These are phyloP conservation scores for Acrobasis repandana DNA, from an alignment of 2,888 invertebrate genomes.

Conservation along the genomic window DNA sequence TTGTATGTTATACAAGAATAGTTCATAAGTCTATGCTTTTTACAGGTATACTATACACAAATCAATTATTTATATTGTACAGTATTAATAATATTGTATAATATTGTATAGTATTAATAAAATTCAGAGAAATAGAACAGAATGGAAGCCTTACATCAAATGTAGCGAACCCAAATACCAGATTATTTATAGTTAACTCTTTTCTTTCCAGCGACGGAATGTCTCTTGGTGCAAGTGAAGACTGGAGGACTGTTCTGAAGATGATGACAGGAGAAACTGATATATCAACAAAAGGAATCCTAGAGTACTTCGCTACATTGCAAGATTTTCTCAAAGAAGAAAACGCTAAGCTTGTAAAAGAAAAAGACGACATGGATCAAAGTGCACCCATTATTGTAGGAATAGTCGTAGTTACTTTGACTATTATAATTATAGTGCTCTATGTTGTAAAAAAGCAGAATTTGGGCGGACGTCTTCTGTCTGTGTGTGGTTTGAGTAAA, in stretches of 20 bases:
- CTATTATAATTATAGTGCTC: constrained; percentile 61
- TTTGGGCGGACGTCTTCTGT: constrained; percentile 54
- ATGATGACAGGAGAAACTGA: constrained; percentile 71
- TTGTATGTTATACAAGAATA: no score
- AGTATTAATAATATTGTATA: no score
- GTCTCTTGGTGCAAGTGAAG: constrained; percentile 71
- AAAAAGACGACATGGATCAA: constrained; percentile 61
- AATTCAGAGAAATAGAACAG: no score
- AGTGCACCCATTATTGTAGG: constrained; percentile 70
- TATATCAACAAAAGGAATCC: constrained; percentile 65
- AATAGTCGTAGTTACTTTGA: constrained; percentile 58
- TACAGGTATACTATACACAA: no score
- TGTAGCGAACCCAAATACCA: background rate
- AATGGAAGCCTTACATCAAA: no score
- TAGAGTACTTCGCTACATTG: constrained; percentile 65
- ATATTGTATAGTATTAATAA: no score
- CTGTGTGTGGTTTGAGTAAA: constrained; percentile 66
- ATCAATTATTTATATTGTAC: no score
- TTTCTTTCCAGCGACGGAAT: constrained; percentile 66
- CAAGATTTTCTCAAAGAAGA: constrained; percentile 57
- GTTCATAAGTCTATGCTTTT: no score
- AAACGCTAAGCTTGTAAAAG: constrained; percentile 47
- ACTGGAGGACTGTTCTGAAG: constrained; percentile 69
- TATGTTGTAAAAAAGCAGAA: constrained; percentile 69
- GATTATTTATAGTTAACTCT: background rate